These are phyloP conservation scores for Oceanodroma tethys DNA, from an alignment of 2,113 vertebrate genomes.

Conservation along the genomic window DNA sequence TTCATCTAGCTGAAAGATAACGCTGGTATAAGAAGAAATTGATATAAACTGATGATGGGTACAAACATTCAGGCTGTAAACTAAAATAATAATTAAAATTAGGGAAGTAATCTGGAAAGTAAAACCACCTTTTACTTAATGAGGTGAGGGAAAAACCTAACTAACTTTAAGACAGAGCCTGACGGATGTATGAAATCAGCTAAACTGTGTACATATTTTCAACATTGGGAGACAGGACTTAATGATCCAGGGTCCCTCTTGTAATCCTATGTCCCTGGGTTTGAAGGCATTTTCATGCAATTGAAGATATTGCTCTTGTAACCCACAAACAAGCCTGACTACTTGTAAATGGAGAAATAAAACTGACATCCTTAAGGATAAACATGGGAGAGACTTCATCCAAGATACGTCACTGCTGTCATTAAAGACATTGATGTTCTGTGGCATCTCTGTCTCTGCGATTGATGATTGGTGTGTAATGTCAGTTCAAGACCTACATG, in stretches of 20 bases:
- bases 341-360: background rate
- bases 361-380: background rate
- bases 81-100: background rate
- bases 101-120: background rate
- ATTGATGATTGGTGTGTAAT: background rate
- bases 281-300: background rate
- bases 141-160: background rate
- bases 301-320: background rate
- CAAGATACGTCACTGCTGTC: background rate
- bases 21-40: background rate
- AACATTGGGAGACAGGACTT: background rate
- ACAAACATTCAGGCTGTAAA: background rate
- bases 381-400: background rate
- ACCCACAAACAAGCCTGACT: background rate
- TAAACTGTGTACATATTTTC: background rate
- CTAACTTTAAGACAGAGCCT: background rate
- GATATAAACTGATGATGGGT: background rate
- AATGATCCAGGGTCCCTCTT: background rate
- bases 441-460: background rate
- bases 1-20: background rate
- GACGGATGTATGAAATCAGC: background rate
- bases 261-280: background rate
- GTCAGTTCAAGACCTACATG: background rate
- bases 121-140: background rate
- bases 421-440: background rate